phyloP scores from a whole-genome alignment of 2,113 vertebrate species.

The Caretta caretta region DNA sequence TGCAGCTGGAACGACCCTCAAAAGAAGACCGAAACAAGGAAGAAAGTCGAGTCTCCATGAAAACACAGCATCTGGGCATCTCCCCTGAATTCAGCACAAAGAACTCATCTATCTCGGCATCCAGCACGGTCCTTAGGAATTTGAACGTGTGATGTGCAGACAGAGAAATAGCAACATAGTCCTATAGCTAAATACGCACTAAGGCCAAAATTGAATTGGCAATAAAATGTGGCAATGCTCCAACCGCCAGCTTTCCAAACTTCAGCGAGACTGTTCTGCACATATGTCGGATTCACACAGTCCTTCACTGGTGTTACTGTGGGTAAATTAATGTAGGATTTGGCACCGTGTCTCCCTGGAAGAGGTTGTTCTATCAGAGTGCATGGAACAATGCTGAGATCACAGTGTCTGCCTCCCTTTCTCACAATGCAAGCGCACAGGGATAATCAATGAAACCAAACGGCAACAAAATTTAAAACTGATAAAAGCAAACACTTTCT shows the following conservation, averaged over 20 bases:
- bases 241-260: neutral
- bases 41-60: neutral
- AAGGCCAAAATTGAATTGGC: no score
- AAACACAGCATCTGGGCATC: neutral
- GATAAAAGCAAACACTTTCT: neutral
- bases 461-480: neutral
- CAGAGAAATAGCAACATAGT: no score
- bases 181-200: no score
- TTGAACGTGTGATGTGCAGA: no score
- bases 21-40: neutral
- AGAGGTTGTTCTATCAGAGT: neutral
- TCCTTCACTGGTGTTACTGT: neutral
- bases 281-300: neutral
- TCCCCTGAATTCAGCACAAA: no score
- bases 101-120: no score
- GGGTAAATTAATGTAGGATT: neutral
- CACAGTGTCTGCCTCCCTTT: neutral
- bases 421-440: neutral
- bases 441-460: neutral
- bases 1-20: accelerated
- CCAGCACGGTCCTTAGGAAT: no score
- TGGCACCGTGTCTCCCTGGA: neutral
- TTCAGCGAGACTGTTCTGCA: neutral
- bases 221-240: no score
- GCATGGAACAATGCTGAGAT: no score